A percentile compares a stretch with the other conserved stretches of the same genome.
phyloP scores from a whole-genome alignment of 2,113 vertebrate species.

The Peucedramus taeniatus region DNA sequence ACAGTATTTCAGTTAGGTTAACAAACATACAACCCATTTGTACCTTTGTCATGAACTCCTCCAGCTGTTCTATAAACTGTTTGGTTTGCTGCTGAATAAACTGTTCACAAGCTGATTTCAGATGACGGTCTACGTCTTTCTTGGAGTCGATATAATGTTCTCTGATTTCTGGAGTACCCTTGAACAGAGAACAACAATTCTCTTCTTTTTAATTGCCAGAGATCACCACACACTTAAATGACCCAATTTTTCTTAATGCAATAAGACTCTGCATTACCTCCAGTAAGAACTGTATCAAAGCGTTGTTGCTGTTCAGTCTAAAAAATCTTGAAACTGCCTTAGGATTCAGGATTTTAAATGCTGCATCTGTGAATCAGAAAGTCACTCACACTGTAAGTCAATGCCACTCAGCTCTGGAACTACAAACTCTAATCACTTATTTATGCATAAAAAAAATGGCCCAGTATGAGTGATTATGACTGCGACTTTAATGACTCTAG shows the following conservation, averaged over 20 bases:
- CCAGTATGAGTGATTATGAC: neutral
- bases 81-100: conserved; percentile 97
- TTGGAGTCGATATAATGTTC: conserved; percentile 99
- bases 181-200: conserved; percentile 54
- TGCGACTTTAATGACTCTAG: neutral
- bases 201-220: conserved; percentile 37
- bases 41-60: conserved; percentile 97
- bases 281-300: conserved; percentile 95
- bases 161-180: conserved; percentile 98
- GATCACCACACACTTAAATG: neutral
- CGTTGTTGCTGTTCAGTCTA: conserved; percentile 95
- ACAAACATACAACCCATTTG: neutral
- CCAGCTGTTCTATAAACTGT: conserved; percentile 88
- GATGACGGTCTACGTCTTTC: conserved; percentile 95
- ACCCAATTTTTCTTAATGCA: neutral
- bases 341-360: conserved; percentile 98
- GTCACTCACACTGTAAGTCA: conserved; percentile 50
- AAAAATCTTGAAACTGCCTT: conserved; percentile 93
- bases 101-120: conserved; percentile 95
- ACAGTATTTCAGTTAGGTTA: neutral
- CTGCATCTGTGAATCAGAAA: conserved; percentile 87
- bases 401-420: neutral
- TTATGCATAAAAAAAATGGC: neutral
- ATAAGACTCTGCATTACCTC: conserved; percentile 77
- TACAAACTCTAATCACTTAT: neutral